A percentile compares a stretch with the other conserved stretches of the same genome.
Conservation (phyloP, 2,888 invertebrate genomes). For the Clunio marinus region DNA sequence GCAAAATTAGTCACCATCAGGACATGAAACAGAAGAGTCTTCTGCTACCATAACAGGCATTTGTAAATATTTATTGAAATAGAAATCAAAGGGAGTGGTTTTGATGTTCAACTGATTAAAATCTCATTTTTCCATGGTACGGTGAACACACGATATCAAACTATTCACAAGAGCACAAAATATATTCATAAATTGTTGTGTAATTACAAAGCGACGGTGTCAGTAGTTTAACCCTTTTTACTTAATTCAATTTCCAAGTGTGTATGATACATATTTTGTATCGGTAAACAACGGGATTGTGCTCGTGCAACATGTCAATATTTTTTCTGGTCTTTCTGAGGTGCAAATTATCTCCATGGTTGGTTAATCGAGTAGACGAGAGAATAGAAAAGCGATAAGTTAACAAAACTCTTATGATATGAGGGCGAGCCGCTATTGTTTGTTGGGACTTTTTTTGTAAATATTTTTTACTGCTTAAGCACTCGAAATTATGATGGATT, state of each 20-base stretch:
- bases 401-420: conserved; percentile 4
- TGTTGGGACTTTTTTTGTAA: neutral
- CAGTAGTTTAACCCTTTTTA: conserved; percentile 25
- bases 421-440: neutral
- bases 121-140: conserved; percentile 24
- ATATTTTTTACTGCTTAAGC: neutral
- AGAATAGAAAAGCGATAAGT: conserved; percentile 1
- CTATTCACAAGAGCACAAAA: neutral
- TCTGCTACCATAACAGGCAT: neutral
- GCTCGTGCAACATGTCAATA: neutral
- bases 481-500: conserved; percentile 26
- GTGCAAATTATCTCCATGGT: conserved; percentile 15
- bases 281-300: conserved; percentile 3
- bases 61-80: conserved; percentile 30
- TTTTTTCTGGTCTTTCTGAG: neutral
- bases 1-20: too few species aligned
- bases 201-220: conserved; percentile 11
- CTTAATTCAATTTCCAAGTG: conserved; percentile 13
- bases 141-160: conserved; percentile 23
- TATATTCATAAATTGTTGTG: conserved; percentile 20
- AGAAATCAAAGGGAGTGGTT: conserved; percentile 32
- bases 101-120: conserved; percentile 36
- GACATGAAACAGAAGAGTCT: too few species aligned
- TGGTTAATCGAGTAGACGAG: neutral
- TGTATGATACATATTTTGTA: conserved; percentile 18